Evolutionary conservation across 2,888 invertebrate species (phyloP).

Genomic region (Rutpela maculata): DNA sequence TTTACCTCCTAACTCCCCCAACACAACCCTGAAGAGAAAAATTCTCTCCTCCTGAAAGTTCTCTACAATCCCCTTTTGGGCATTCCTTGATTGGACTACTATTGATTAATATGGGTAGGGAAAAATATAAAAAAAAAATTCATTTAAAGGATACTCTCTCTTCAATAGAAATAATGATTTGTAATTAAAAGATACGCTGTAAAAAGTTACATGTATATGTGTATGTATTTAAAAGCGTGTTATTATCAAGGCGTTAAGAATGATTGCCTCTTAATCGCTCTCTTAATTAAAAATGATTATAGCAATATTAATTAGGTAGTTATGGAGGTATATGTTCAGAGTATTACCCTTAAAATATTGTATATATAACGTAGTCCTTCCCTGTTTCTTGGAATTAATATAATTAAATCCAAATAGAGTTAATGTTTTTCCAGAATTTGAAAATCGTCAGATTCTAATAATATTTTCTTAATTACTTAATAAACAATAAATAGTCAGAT

Average conservation of each 20-base stretch:
- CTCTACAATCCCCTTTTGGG: too few species aligned
- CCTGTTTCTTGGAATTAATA: too few species aligned
- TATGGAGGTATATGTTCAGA: not conserved
- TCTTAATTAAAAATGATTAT: not conserved
- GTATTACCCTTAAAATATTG: not conserved
- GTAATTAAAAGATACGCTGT: constrained; percentile 16
- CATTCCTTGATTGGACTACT: too few species aligned
- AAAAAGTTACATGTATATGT: not conserved
- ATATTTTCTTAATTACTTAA: too few species aligned
- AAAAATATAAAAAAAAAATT: too few species aligned
- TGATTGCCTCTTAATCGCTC: not conserved
- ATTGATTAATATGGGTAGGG: not conserved
- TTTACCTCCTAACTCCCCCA: too few species aligned
- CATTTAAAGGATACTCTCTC: not conserved
- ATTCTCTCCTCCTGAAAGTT: too few species aligned
- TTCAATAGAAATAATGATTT: constrained; percentile 18
- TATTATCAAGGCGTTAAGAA: not conserved
- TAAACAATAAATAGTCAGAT: too few species aligned
- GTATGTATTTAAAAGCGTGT: not conserved
- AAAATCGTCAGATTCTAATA: too few species aligned
- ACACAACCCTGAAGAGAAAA: too few species aligned
- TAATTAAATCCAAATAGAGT: too few species aligned
- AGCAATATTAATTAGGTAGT: not conserved
- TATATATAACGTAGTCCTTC: not conserved
- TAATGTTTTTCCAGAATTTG: too few species aligned